Conservation (phyloP, 2,113 vertebrate species). For the Channa maculata region DNA sequence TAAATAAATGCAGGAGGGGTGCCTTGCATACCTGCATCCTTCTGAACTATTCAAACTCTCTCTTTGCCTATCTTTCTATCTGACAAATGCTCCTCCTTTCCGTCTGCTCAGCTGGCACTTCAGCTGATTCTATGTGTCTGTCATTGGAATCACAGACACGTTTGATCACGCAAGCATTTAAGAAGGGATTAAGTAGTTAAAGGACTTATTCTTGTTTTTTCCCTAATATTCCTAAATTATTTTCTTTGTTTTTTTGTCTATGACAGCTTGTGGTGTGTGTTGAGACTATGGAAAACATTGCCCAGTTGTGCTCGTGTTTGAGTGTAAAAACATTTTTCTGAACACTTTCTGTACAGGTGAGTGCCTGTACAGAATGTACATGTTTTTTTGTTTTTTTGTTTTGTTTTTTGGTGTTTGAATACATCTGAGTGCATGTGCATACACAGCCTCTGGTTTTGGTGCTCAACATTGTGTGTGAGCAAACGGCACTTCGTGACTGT, state of each 20-base stretch:
- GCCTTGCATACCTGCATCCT: slow-evolving; percentile 42
- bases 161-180: slow-evolving; percentile 76
- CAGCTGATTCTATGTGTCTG: slow-evolving; percentile 33
- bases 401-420: slow-evolving; percentile 11
- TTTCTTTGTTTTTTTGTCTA: slow-evolving; percentile 25
- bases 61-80: slow-evolving; percentile 33
- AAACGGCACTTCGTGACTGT: slow-evolving; percentile 78
- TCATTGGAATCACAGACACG: slow-evolving; percentile 61
- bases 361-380: not conserved
- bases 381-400: slow-evolving; percentile 5
- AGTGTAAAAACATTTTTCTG: slow-evolving; percentile 47
- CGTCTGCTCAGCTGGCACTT: slow-evolving; percentile 52
- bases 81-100: slow-evolving; percentile 47
- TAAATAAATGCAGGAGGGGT: slow-evolving; percentile 42
- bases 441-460: not conserved
- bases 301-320: slow-evolving; percentile 59
- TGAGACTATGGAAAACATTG: slow-evolving; percentile 23
- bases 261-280: slow-evolving; percentile 13
- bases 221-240: slow-evolving; percentile 65
- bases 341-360: slow-evolving; percentile 31
- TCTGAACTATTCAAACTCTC: slow-evolving; percentile 17
- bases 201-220: slow-evolving; percentile 64
- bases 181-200: slow-evolving; percentile 76
- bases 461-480: slow-evolving; percentile 30
- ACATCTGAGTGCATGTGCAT: slow-evolving; percentile 11